phyloP scores from a whole-genome alignment of 2,113 vertebrate genomes.

The Apteryx mantelli region DNA sequence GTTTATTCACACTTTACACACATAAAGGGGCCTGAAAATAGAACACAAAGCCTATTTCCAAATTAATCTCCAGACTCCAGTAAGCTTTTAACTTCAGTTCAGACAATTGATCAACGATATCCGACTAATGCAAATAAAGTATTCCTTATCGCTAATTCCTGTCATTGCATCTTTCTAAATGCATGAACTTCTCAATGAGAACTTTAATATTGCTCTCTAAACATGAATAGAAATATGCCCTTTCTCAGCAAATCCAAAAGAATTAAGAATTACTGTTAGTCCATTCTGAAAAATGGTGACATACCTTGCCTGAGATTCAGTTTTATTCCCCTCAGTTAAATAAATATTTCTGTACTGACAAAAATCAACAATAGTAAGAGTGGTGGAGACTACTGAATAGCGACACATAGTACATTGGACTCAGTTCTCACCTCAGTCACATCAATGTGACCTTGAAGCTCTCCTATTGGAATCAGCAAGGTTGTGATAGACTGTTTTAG shows the following conservation, averaged over 20 bases:
- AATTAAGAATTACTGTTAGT: not conserved
- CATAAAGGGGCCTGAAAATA: not conserved
- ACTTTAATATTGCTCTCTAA: not conserved
- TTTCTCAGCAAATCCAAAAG: not conserved
- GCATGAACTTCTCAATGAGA: not conserved
- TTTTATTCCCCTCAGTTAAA: constrained; percentile 1
- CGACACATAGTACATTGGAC: not conserved
- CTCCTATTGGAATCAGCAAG: not conserved
- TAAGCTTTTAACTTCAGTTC: constrained; percentile 8
- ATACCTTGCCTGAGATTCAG: not conserved
- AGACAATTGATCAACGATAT: not conserved
- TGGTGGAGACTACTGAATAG: not conserved
- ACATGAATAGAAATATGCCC: not conserved
- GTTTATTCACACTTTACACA: not conserved
- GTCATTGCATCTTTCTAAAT: not conserved
- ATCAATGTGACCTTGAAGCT: not conserved
- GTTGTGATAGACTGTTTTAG: not conserved
- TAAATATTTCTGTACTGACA: not conserved
- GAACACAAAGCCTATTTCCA: not conserved
- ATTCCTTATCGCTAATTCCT: not conserved
- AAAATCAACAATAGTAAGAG: not conserved
- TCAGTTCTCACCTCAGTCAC: not conserved
- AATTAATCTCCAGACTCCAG: not conserved
- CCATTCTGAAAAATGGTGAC: not conserved
- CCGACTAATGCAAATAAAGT: not conserved